A percentile compares a stretch with the other conserved stretches of the same genome.
phyloP scores from a whole-genome alignment of 1,140 invertebrate species.

The Spodoptera litura region DNA sequence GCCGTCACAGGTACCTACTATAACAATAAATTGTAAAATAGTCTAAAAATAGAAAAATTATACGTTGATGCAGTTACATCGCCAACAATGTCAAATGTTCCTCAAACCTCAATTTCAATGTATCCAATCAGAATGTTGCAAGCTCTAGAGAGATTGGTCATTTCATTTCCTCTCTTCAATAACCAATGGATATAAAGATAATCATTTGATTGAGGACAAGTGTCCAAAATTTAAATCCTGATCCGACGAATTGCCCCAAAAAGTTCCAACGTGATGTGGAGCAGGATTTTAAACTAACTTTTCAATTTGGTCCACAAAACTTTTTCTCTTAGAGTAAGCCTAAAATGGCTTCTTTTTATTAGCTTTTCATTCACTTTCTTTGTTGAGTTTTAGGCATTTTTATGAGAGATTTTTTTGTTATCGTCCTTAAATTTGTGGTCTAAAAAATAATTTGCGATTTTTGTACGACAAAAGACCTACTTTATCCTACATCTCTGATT shows the following conservation, averaged over 20 bases:
- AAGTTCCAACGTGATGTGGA: constrained; percentile 13
- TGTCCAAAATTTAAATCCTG: constrained; percentile 12
- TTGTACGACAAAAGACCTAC: not conserved
- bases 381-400: constrained; percentile 12
- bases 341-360: constrained; percentile 22
- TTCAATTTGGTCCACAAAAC: constrained; percentile 20
- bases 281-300: constrained; percentile 29
- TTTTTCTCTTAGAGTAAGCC: constrained; percentile 1
- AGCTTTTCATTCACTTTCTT: constrained; percentile 33
- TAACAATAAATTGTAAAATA: too few species aligned
- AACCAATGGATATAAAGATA: not conserved
- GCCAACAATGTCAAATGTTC: too few species aligned
- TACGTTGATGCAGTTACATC: too few species aligned
- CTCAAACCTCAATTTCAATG: too few species aligned
- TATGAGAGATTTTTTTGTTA: constrained; percentile 9
- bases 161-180: not conserved
- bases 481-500: not conserved
- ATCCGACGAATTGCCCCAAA: constrained; percentile 6
- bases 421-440: not conserved
- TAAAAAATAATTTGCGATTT: not conserved
- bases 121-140: too few species aligned
- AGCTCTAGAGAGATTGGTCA: not conserved
- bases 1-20: too few species aligned
- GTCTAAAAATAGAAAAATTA: too few species aligned
- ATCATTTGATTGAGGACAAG: constrained; percentile 7